These are phyloP conservation scores for Mus spretus DNA, from an alignment of 2,797 vertebrate genomes.

Conservation along the genomic window DNA sequence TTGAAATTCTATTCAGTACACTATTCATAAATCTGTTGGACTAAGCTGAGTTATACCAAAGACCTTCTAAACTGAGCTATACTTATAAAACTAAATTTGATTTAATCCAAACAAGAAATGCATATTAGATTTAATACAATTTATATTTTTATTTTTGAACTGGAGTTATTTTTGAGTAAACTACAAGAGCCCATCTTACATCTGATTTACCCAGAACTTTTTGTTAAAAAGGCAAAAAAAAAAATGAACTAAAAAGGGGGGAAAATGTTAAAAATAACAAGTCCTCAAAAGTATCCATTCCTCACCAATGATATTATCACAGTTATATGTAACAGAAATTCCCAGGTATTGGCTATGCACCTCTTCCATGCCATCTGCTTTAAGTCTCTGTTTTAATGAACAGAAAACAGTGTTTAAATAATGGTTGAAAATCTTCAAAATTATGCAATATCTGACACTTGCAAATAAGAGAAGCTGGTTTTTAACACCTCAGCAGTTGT, in stretches of 20 bases:
- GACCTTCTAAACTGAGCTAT: background rate
- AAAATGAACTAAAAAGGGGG: background rate
- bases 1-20: background rate
- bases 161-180: slow-evolving; percentile 28
- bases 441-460: background rate
- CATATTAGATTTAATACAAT: background rate
- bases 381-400: background rate
- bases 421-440: background rate
- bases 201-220: background rate
- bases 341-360: background rate
- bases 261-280: background rate
- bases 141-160: background rate
- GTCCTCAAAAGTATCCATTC: background rate
- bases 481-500: background rate
- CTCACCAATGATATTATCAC: background rate
- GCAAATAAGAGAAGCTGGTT: background rate
- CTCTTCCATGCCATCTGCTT: background rate
- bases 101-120: background rate
- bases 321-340: background rate
- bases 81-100: background rate
- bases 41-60: background rate
- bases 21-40: background rate
- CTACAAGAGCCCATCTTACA: background rate
- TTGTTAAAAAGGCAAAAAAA: background rate
- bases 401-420: background rate